Evolutionary conservation across 2,113 vertebrate genomes (phyloP).

Genomic region (Ochotona curzoniae): DNA sequence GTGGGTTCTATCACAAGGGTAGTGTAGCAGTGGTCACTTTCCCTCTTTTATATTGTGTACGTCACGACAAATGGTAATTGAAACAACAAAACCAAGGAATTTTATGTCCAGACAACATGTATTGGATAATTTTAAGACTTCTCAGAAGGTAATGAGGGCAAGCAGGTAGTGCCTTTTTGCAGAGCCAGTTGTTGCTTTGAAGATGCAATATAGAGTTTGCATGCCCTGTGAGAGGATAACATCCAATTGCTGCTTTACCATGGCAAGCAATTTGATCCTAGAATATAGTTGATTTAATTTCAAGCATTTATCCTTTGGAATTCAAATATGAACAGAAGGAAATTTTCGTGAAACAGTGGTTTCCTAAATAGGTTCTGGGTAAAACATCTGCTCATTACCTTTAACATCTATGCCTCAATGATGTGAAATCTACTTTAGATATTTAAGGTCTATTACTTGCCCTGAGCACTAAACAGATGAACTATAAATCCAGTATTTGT

Average conservation of each 20-base stretch:
- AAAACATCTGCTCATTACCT: conserved; percentile 68
- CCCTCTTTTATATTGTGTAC: background rate
- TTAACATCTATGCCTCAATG: conserved; percentile 61
- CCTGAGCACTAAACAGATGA: conserved; percentile 64
- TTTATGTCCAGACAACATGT: conserved; percentile 6
- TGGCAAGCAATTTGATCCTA: conserved; percentile 22
- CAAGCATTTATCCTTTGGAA: conserved; percentile 52
- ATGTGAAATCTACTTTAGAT: conserved; percentile 71
- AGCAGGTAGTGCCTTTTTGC: background rate
- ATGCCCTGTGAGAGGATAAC: background rate
- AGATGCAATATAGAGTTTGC: background rate
- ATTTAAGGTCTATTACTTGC: conserved; percentile 70
- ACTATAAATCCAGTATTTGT: conserved; percentile 56
- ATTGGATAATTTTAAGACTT: conserved; percentile 29
- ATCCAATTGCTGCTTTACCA: background rate
- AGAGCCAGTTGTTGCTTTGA: conserved; percentile 18
- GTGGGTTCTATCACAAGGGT: background rate
- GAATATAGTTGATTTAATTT: conserved; percentile 25
- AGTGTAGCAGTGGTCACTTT: background rate
- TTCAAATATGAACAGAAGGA: conserved; percentile 53
- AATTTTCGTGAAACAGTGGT: conserved; percentile 61
- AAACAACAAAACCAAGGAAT: background rate
- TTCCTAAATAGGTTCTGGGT: conserved; percentile 44
- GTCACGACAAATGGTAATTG: conserved; percentile 34
- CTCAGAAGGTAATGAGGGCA: conserved; percentile 6